A percentile compares a stretch with the other conserved stretches of the same genome.
Conservation (phyloP, 37 sponge, comb jelly and placozoan species). For the Axinella damicornis region DNA sequence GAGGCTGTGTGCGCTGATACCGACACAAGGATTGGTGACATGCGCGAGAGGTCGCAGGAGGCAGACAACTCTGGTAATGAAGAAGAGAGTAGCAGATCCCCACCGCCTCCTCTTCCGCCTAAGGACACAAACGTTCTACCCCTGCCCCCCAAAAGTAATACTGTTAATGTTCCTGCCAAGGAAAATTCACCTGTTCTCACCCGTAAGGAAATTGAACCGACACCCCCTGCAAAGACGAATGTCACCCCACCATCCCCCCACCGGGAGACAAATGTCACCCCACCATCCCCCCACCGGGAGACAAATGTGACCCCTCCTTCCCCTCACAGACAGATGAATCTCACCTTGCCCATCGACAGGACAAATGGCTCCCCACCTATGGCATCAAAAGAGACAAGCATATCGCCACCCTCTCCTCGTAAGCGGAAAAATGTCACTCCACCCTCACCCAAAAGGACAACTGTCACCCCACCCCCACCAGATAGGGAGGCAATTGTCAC, state of each 20-base stretch:
- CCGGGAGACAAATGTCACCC: background rate
- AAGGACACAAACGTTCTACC: background rate
- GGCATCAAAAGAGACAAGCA: background rate
- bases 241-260: background rate
- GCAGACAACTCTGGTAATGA: background rate
- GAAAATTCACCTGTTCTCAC: no score
- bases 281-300: background rate
- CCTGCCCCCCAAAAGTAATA: background rate
- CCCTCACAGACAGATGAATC: background rate
- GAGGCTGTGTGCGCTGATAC: background rate
- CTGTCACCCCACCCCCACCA: background rate
- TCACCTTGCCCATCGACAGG: background rate
- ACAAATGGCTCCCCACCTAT: background rate
- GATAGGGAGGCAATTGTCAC: background rate
- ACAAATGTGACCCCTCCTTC: background rate
- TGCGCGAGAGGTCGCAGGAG: no score
- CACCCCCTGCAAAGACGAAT: no score
- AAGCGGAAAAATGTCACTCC: no score
- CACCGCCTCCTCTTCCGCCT: constrained; percentile 9
- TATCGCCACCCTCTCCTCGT: background rate
- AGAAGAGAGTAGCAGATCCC: background rate
- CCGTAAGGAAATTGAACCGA: no score
- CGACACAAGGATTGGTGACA: background rate
- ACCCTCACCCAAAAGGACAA: no score
- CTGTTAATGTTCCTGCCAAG: no score